Evolutionary conservation across 2,797 vertebrate species (phyloP), one percentile per base, ranked within the genome.

Genomic region (Manis pentadactyla): DNA sequence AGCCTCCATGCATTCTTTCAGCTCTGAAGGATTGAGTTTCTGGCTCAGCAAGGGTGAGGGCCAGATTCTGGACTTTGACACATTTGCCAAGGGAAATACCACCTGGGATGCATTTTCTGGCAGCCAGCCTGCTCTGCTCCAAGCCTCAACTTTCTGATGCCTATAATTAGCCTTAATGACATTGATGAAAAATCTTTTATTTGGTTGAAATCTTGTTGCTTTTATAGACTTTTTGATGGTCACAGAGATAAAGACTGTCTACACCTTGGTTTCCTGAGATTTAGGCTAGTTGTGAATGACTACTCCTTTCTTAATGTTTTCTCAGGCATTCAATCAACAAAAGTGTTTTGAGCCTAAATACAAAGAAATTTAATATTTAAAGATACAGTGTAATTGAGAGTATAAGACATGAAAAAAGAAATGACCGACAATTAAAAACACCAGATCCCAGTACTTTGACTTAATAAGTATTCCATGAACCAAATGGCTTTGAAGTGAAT

Each of bases 161-260:
- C 92, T 92, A 23, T 49, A 63, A 53, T 92, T 95, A 88, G 69
- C 93, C 83, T 91, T 82, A n/a, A 69, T 51, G 74, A 84, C 64
- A 94, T 7, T 83, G 90, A 93, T 97, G 93, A 86, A 87, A 93
- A 93, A 68, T n/a, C 53, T 85, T 74, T 37, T 95, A 81, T 92
- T 61, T 86, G 66, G 21, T 82, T 89, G 31, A 96, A 75, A 94
- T 53, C 34, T 92, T 75, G 77, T 66, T 90, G 34, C 31, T 88
- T 88, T 93, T 85, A 42, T 82, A 89, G 78, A 94, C 82, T 90
- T 97, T 86, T 55, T 61, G 79, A 55, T 55, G 17, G 19, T 90
- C 86, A 77, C n/a, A 85, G 51, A 96, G 95, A 78, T 64, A 59
- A 87, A 94, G n/a, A n/a, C 42, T 59, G 7, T 93, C 82, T 93